Percentiles rank a stretch among this genome's conserved stretches.
phyloP scores from a whole-genome alignment of 2,888 invertebrate species.

The Amphiduros pacificus region DNA sequence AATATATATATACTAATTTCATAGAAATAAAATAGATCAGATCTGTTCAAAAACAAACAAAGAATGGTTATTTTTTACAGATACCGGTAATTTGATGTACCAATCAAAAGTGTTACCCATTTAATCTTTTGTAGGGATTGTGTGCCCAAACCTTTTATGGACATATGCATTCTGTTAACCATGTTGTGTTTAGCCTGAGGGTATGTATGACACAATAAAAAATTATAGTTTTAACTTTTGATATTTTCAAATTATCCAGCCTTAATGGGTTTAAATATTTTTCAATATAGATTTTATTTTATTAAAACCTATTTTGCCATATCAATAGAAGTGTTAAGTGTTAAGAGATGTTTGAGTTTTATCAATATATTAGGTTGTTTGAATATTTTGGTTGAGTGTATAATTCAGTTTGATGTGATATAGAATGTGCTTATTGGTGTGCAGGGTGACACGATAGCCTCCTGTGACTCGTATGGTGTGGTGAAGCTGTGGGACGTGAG shows the following conservation, averaged over 20 bases:
- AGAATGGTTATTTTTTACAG: too few relatives aligned
- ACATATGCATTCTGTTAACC: conserved; percentile 59
- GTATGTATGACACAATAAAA: conserved; percentile 35
- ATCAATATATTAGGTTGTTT: background rate
- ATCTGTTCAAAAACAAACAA: too few relatives aligned
- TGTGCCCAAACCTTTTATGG: conserved; percentile 59
- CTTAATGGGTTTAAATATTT: background rate
- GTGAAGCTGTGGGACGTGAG: conserved; percentile 59
- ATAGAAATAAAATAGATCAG: too few relatives aligned
- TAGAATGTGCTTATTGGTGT: background rate
- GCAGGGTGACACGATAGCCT: conserved; percentile 58
- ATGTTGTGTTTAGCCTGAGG: conserved; percentile 53
- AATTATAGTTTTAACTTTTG: background rate
- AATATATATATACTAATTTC: too few relatives aligned
- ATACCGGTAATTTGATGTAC: too few relatives aligned
- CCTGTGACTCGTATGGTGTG: conserved; percentile 58
- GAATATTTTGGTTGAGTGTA: background rate
- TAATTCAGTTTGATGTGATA: too few relatives aligned
- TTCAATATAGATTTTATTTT: background rate
- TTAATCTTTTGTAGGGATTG: conserved; percentile 42
- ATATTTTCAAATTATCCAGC: too few relatives aligned
- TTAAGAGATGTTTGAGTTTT: background rate
- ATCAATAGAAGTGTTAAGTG: background rate
- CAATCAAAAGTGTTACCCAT: too few relatives aligned
- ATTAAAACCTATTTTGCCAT: background rate